Base-by-base conservation (phyloP, 2,113 vertebrate species). In the Percina caprodes region DNA sequence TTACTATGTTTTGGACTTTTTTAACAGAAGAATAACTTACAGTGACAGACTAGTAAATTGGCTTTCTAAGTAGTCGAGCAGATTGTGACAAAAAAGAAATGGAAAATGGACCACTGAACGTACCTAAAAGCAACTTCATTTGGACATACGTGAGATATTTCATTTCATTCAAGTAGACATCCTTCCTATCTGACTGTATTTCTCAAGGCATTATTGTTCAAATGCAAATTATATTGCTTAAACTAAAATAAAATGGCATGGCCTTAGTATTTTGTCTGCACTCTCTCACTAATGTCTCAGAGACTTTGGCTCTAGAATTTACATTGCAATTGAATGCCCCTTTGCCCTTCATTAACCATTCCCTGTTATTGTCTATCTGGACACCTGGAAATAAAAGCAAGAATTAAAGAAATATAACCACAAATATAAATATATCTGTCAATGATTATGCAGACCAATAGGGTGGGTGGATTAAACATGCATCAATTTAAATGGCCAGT, bases 351-450 rank as follows among this genome's bases (percentile, higher is more conserved):
- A 63, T 55, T 75, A 42, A 45, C 56, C 16, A 74, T 21, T 79
- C 59, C 16, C 55, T 83, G 68, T 91, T 80, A 84, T 77, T 81
- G 83, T 87, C 91, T 89, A 91, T 86, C 82, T 91, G 90, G 87
- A 75, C 77, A 71, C 82, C 74, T 58, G 68, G 23, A 67, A 77
- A 82, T 45, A 56, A 21, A 14, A 69, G 16, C 26, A 83, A 63
- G 35, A 84, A 42, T 52, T 18, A 78, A 74, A 86, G 69, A 77
- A 88, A 79, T 35, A 33, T 21, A 67, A 79, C 55, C 56, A 84
- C 30, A 85, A 1, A 74, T 78, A 84, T 84, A 88, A 89, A 92
- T 90, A 85, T 85, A 85, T 85, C 52, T 69, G 80, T 82, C 45
- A 67, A 35, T 74, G 52, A 88, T 84, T 86, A 69, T 89, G 77